A percentile compares a stretch with the other conserved stretches of the same genome.
Conservation (phyloP, 1,140 invertebrate species). For the Nilaparvata lugens region DNA sequence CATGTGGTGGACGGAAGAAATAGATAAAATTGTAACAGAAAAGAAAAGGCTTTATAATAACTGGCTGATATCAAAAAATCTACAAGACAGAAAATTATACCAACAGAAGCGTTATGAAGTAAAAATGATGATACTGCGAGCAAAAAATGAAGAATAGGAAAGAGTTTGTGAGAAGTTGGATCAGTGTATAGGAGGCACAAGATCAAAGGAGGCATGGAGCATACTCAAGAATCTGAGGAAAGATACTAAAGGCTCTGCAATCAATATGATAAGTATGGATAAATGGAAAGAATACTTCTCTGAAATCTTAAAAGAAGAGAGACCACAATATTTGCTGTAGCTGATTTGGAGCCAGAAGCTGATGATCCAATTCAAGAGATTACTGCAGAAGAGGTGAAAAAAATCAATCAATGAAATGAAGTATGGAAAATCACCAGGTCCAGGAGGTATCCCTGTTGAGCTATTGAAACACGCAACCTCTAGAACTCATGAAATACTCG, state of each 20-base stretch:
- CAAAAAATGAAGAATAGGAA: not conserved
- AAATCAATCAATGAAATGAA: not conserved
- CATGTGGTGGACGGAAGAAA: too few relatives aligned
- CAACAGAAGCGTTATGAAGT: conserved; percentile 9
- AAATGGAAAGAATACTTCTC: not conserved
- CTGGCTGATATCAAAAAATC: too few relatives aligned
- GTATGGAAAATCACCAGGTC: not conserved
- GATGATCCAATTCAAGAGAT: not conserved
- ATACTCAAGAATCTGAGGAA: not conserved
- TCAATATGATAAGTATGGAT: not conserved
- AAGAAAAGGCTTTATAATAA: too few relatives aligned
- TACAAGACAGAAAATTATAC: conserved; percentile 19
- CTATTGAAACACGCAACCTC: not conserved
- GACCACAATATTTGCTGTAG: not conserved
- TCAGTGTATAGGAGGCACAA: not conserved
- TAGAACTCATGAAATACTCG: not conserved
- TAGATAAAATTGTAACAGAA: too few relatives aligned
- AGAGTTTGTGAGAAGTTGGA: not conserved
- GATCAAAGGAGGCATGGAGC: not conserved
- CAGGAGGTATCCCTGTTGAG: not conserved
- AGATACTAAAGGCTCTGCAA: not conserved
- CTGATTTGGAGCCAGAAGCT: not conserved
- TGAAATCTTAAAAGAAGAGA: not conserved
- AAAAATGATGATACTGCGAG: not conserved
- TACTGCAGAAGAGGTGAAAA: not conserved